Evolutionary conservation across 2,888 invertebrate species (phyloP), one percentile per base, ranked within the genome.

Genomic region (Athalia cordata): DNA sequence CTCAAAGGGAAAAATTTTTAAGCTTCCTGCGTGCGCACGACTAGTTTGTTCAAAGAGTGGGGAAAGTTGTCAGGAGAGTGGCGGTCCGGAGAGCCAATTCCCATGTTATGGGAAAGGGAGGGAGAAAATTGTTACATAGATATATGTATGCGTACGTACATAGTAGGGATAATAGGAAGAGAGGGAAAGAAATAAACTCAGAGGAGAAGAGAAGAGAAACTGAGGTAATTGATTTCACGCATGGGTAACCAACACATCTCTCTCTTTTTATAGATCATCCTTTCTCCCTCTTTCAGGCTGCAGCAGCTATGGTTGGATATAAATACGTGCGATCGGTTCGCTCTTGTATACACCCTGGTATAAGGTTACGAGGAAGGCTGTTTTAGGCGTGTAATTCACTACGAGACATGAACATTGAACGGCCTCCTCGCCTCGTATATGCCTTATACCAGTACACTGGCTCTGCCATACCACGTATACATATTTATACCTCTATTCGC

Each of bases 161-260:
- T n/a, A 64, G 50, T 13, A 45, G 77, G 64, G 62, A 57, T 45
- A 59, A 52, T 11, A 55, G 62, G 29, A 43, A 49, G 77, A 72
- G 65, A 68, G 77, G 76, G 64, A 77, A 72, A 50, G 80, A 76
- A 29, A 29, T 29, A 29, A 29, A 29, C 29, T 29, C 29, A 59
- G 67, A 64, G 29, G 64, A 13, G 13, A 49, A 67, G 47, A 79
- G 78, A 78, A 78, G 77, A 81, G 80, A 80, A 83, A 83, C 67
- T 67, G 77, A 83, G 84, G 84, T 87, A 86, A 88, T 87, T 86
- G 87, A 87, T 87, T 87, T 87, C 85, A 86, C 83, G 87, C 85
- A 85, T 85, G 83, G 85, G 83, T 84, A 84, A 85, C 75, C 50
- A 29, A 29, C 29, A 29, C 29, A 29, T 29, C 29, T 29, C 29